A percentile compares a stretch with the other conserved stretches of the same genome.
phyloP scores from a whole-genome alignment of 2,797 vertebrate species.

The Syngnathus rostellatus region DNA sequence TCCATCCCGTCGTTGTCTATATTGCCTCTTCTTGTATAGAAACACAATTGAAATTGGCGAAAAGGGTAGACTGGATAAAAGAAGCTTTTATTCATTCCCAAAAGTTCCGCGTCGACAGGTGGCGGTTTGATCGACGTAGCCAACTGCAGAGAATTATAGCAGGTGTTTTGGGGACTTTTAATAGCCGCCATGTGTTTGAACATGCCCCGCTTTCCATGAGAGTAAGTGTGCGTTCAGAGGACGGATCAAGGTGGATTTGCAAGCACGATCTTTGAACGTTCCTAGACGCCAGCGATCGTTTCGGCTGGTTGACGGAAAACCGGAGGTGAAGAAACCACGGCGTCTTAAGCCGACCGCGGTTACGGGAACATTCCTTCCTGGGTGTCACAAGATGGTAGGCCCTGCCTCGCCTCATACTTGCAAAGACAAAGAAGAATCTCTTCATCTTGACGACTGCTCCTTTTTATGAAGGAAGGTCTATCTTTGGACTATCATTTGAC shows the following conservation, averaged over 20 bases:
- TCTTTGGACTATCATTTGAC: conserved; percentile 70
- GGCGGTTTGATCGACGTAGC: conserved; percentile 41
- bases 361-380: conserved; percentile 52
- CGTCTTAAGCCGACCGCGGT: conserved; percentile 32
- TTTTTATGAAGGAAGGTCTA: conserved; percentile 61
- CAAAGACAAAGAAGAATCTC: conserved; percentile 59
- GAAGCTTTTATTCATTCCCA: conserved; percentile 8
- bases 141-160: conserved; percentile 34
- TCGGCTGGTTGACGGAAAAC: conserved; percentile 23
- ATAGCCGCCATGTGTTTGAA: conserved; percentile 46
- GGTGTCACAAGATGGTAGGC: conserved; percentile 47
- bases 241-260: conserved; percentile 47
- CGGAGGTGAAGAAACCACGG: conserved; percentile 27
- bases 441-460: conserved; percentile 49
- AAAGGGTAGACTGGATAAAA: conserved; percentile 6
- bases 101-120: conserved; percentile 34
- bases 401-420: conserved; percentile 37
- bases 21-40: neutral
- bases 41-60: neutral
- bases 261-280: conserved; percentile 29
- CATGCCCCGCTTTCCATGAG: conserved; percentile 39
- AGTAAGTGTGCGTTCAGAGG: conserved; percentile 40
- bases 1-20: no score
- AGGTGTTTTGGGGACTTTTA: conserved; percentile 49
- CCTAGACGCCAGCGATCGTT: conserved; percentile 33